phyloP scores from a whole-genome alignment of 2,797 vertebrate genomes.

The Argentina silus region DNA sequence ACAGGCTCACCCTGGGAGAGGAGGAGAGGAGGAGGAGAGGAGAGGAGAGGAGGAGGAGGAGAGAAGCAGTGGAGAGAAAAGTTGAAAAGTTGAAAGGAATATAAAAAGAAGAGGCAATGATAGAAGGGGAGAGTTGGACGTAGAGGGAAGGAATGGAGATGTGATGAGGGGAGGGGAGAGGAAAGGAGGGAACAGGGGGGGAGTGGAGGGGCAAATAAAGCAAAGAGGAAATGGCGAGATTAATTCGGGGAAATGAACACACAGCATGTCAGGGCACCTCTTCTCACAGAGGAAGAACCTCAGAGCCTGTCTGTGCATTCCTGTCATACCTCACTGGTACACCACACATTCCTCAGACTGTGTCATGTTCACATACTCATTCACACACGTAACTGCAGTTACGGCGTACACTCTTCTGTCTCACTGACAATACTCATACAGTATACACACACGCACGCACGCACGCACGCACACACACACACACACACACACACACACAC shows the following conservation, averaged over 20 bases:
- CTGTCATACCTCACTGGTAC: neutral
- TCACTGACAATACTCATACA: neutral
- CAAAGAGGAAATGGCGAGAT: neutral
- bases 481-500: constrained; percentile 2
- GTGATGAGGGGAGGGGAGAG: neutral
- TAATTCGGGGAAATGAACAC: too few species aligned
- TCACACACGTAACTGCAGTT: neutral
- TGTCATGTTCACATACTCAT: neutral
- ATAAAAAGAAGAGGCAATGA: neutral
- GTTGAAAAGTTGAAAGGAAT: neutral
- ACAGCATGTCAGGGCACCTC: neutral
- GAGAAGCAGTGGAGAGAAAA: neutral
- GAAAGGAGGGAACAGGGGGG: neutral
- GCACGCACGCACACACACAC: constrained; percentile 9
- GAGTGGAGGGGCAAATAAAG: too few species aligned
- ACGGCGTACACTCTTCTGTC: too few species aligned
- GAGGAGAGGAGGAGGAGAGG: neutral
- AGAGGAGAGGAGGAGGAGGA: neutral
- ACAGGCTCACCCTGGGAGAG: constrained; percentile 2
- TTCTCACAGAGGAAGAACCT: neutral
- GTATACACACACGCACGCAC: neutral
- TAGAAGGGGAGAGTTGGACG: constrained; percentile 35
- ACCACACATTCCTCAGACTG: neutral
- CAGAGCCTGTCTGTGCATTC: too few species aligned
- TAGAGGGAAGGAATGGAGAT: neutral